phyloP scores from a whole-genome alignment of 2,888 invertebrate genomes.

The Dryocosmus kuriphilus region DNA sequence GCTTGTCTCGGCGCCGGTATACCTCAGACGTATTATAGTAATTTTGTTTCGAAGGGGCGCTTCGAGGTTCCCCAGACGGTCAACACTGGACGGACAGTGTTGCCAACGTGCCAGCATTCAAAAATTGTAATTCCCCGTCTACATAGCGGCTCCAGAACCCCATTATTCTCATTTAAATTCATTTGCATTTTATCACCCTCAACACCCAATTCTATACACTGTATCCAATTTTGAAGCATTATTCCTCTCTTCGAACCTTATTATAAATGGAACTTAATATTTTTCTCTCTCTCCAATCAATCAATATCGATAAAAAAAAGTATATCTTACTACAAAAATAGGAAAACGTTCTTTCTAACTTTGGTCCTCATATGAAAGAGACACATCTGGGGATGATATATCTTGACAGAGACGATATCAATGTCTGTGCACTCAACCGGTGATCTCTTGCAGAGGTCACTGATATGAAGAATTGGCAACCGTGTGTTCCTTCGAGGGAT shows the following conservation, averaged over 20 bases:
- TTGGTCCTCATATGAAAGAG: conserved; percentile 4
- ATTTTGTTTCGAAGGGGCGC: conserved; percentile 63
- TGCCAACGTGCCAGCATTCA: conserved; percentile 2
- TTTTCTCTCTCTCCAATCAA: no score
- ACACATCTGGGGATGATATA: conserved; percentile 21
- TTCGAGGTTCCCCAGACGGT: conserved; percentile 29
- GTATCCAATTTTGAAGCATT: background rate
- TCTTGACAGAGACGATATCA: conserved; percentile 31
- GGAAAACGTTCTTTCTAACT: background rate
- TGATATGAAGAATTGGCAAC: conserved; percentile 47
- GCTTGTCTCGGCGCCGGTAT: conserved; percentile 59
- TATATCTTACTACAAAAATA: background rate
- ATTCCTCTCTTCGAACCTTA: no score
- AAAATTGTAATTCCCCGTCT: conserved; percentile 29
- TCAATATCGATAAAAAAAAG: background rate
- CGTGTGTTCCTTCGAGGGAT: conserved; percentile 49
- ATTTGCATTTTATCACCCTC: background rate
- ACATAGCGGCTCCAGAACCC: background rate
- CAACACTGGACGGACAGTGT: conserved; percentile 6
- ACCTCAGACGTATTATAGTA: conserved; percentile 72
- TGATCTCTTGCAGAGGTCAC: conserved; percentile 35
- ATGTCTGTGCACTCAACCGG: conserved; percentile 22
- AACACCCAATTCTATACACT: no score
- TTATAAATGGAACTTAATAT: no score
- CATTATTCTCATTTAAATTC: conserved; percentile 20